Evolutionary conservation across 2,888 invertebrate genomes (phyloP), one percentile per base, ranked within the genome.

Genomic region (Nomada hirtipes): DNA sequence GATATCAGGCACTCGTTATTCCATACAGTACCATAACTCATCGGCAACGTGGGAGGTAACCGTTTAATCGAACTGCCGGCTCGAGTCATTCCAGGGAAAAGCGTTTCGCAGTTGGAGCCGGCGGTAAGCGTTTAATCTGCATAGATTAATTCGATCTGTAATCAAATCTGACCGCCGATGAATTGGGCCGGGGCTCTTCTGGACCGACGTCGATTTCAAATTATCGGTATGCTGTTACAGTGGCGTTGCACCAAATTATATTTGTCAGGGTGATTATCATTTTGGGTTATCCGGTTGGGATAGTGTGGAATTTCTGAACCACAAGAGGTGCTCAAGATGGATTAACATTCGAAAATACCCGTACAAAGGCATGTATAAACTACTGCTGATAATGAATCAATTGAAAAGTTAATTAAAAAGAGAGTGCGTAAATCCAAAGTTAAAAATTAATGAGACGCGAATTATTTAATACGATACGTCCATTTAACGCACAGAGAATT

Each of bases 1-100:
- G 79, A 86, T 79, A 83, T 86, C 81, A 86, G 83, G 80, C 70
- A 80, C 71, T 80, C 82, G 82, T 82, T 82, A 79, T 75, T 82
- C 23, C 65, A 64, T 60, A 71, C 74, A 67, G 74, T 36, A 75
- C 52, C 23, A 69, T 79, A 82, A 79, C 80, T 82, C 57, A 71
- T 74, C 74, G 74, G 53, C 15, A 29, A 1, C 9, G 63, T 13
- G 7, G 18, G 50, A 18, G 26, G 72, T 57, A 50, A 69, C 67
- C 70, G 67, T 82, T 82, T 74, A 79, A 79, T 70, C 76, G 82
- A 76, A 76, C 63, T 52, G 53, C 75, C 52, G 82, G 64, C 59
- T 55, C 71, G 68, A 61, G 71, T 81, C 71, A 52, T 76, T 70
- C 71, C 53, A 23, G 70, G 82, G 72, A 76, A 80, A 76, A 82